phyloP scores from a whole-genome alignment of 2,888 invertebrate genomes.

The Philaethria dido region DNA sequence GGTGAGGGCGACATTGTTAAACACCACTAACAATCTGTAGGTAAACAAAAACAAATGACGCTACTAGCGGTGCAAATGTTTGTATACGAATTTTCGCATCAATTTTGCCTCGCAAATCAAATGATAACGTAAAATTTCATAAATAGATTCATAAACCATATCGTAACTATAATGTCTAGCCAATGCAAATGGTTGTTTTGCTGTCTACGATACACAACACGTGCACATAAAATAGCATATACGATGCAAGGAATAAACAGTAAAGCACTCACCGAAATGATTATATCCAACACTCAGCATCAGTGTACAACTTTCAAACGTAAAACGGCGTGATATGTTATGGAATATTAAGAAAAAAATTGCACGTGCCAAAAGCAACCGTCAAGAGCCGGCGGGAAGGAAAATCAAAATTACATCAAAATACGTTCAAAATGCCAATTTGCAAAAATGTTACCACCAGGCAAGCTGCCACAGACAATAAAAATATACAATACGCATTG shows the following conservation, averaged over 20 bases:
- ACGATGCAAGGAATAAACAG: constrained; percentile 51
- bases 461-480: constrained; percentile 32
- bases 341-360: constrained; percentile 63
- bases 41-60: constrained; percentile 82
- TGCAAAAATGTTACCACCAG: constrained; percentile 56
- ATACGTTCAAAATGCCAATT: constrained; percentile 48
- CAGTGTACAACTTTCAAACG: constrained; percentile 59
- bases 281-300: constrained; percentile 74
- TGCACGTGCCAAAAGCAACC: constrained; percentile 80
- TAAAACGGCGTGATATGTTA: constrained; percentile 33
- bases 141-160: constrained; percentile 60
- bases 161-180: constrained; percentile 73
- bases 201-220: constrained; percentile 75
- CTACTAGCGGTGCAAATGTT: constrained; percentile 47
- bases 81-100: constrained; percentile 8
- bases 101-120: constrained; percentile 19
- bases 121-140: constrained; percentile 12
- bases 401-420: constrained; percentile 62
- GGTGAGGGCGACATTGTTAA: constrained; percentile 75
- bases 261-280: constrained; percentile 71
- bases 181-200: constrained; percentile 81
- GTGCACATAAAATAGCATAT: constrained; percentile 67
- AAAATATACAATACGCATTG: neutral
- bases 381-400: constrained; percentile 79
- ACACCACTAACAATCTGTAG: constrained; percentile 73